Percentiles rank a stretch among this genome's conserved stretches.
Evolutionary conservation across 2,113 vertebrate species (phyloP).

Genomic region (Leptosomus discolor): DNA sequence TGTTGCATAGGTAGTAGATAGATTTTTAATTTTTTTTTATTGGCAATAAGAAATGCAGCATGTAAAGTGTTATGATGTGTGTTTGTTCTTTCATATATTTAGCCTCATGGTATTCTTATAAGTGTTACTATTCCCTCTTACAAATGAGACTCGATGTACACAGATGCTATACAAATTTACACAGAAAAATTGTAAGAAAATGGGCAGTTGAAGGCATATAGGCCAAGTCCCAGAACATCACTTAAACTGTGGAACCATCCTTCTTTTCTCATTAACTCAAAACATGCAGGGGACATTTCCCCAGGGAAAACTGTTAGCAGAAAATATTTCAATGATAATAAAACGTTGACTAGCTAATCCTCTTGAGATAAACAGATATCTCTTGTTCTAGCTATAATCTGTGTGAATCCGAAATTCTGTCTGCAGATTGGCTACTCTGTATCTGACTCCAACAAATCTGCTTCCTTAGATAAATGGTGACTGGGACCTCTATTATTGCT

Average conservation of each 20-base stretch:
- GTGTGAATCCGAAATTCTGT: neutral
- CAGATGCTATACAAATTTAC: neutral
- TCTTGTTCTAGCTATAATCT: neutral
- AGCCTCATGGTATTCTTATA: neutral
- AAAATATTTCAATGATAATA: neutral
- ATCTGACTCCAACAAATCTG: neutral
- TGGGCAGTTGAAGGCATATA: neutral
- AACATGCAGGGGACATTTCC: neutral
- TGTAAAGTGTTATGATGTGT: fast-evolving
- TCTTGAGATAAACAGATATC: neutral
- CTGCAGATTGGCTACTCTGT: neutral
- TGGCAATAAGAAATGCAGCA: neutral
- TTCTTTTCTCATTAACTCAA: neutral
- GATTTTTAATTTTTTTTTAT: neutral
- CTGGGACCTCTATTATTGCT: neutral
- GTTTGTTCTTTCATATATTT: neutral
- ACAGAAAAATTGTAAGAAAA: neutral
- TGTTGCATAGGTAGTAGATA: neutral
- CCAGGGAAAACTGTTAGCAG: neutral
- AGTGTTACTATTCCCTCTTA: neutral
- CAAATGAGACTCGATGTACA: neutral
- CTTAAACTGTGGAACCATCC: neutral
- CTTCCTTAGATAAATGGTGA: neutral
- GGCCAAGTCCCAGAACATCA: neutral
- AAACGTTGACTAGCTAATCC: neutral